A percentile compares a stretch with the other conserved stretches of the same genome.
These are phyloP conservation scores for Nesospiza acunhae DNA, from an alignment of 2,113 vertebrate species.

Conservation along the genomic window DNA sequence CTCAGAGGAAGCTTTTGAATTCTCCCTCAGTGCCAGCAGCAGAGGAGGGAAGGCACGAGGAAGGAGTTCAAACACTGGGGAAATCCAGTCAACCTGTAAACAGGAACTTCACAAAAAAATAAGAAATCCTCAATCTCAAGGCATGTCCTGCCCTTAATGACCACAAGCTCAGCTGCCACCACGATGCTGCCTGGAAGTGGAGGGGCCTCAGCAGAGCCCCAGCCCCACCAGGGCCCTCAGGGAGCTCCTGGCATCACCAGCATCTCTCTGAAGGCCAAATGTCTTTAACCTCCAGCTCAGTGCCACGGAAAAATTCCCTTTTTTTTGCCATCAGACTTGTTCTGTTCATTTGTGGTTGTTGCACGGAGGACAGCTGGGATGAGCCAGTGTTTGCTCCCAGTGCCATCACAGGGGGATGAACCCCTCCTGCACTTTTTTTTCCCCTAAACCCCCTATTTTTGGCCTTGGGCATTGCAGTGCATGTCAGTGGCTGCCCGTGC, in stretches of 20 bases:
- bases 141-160: constrained; percentile 47
- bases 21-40: background rate
- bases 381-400: rapidly evolving
- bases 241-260: background rate
- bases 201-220: background rate
- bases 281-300: background rate
- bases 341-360: rapidly evolving
- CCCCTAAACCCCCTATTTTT: rapidly evolving
- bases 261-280: background rate
- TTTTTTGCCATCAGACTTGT: background rate
- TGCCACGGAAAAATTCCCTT: background rate
- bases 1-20: constrained; percentile 56
- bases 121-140: background rate
- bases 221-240: background rate
- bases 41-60: background rate
- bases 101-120: constrained; percentile 3
- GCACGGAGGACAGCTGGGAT: rapidly evolving
- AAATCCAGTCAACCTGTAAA: constrained; percentile 41
- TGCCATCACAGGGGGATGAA: rapidly evolving
- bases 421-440: rapidly evolving
- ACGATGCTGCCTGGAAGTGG: rapidly evolving
- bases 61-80: constrained; percentile 42
- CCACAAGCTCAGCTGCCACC: background rate
- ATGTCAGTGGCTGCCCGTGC: background rate
- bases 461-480: rapidly evolving